These are phyloP conservation scores for Cyrtorhinus lividipennis DNA, from an alignment of 1,140 invertebrate species.

Conservation along the genomic window DNA sequence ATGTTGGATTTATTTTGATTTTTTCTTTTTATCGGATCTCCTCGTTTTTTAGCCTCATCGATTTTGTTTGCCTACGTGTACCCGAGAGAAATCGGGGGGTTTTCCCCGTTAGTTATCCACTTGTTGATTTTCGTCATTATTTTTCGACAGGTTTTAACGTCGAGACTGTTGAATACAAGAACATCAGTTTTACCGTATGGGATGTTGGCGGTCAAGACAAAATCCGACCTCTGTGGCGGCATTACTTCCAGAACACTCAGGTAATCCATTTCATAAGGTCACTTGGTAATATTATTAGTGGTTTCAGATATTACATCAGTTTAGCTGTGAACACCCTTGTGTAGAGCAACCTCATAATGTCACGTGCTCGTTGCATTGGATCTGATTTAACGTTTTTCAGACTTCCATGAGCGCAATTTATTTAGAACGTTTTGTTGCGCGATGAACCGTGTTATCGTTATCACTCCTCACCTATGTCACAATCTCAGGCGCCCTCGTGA, in stretches of 20 bases:
- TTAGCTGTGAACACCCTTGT: neutral
- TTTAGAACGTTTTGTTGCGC: too few relatives aligned
- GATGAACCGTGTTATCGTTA: too few relatives aligned
- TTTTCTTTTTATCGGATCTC: too few relatives aligned
- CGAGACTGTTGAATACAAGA: slow-evolving; percentile 94
- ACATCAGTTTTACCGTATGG: slow-evolving; percentile 94
- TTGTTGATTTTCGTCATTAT: too few relatives aligned
- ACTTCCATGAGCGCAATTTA: too few relatives aligned
- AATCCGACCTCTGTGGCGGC: slow-evolving; percentile 89
- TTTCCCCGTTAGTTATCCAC: too few relatives aligned
- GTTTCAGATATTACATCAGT: neutral
- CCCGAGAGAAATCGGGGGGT: too few relatives aligned
- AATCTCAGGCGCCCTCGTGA: too few relatives aligned
- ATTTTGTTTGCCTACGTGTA: neutral
- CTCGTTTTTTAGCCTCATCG: neutral
- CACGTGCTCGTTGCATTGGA: too few relatives aligned
- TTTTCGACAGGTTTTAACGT: slow-evolving; percentile 61
- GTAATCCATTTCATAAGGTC: slow-evolving; percentile 12
- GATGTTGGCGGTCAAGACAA: slow-evolving; percentile 96
- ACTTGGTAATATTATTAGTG: neutral
- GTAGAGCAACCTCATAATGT: neutral
- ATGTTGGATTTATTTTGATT: neutral
- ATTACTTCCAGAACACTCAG: slow-evolving; percentile 92
- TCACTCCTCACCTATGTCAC: too few relatives aligned
- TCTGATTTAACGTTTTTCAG: too few relatives aligned